Base-by-base conservation (phyloP, 2,113 vertebrate genomes). In the Syngnathoides biaculeatus region DNA sequence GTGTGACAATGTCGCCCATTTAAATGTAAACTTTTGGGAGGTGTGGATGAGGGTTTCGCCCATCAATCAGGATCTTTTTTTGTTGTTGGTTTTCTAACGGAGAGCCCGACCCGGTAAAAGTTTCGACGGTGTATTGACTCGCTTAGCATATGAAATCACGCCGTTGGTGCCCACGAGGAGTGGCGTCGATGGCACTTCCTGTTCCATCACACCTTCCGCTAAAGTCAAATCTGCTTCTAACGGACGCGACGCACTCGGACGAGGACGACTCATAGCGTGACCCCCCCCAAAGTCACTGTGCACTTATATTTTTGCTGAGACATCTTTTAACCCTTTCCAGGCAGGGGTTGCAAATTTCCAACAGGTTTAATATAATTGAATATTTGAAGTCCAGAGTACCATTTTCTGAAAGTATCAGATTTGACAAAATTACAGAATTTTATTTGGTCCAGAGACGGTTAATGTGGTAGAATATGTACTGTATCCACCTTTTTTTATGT, bases 121-220 rank as follows among this genome's bases (percentile, higher is more conserved):
- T 90, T 90, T 83, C 85, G 75, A 70, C 72, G 86, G 87, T 61
- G 77, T 76, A 86, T 74, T 84, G 85, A 88, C 79, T 90, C 89
- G 80, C 78, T 91, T 53, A 69, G 87, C 89, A 91, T 83, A 89
- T 93, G 82, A 87, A 87, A 75, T 73, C 78, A 63, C 20, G 20
- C 52, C 26, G 19, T 20, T 65, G 17, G 19, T 50, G 78, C 88
- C 73, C 75, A 87, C 85, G 74, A 73, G 81, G 65, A 85, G 68
- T 84, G 73, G 58, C 82, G 87, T 91, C 91, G 91, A 83, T 89
- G 88, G 71, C 63, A 68, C 69, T 77, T 86, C 84, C 82, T 72
- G 52, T 85, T 84, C 79, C 83, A 90, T 73, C 74, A 92, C 92
- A 92, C 92, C 90, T 93, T 83, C 26, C 64, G 68, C 82, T 85